Base-by-base conservation (phyloP, 2,888 invertebrate species). In the Thalpophila matura region DNA sequence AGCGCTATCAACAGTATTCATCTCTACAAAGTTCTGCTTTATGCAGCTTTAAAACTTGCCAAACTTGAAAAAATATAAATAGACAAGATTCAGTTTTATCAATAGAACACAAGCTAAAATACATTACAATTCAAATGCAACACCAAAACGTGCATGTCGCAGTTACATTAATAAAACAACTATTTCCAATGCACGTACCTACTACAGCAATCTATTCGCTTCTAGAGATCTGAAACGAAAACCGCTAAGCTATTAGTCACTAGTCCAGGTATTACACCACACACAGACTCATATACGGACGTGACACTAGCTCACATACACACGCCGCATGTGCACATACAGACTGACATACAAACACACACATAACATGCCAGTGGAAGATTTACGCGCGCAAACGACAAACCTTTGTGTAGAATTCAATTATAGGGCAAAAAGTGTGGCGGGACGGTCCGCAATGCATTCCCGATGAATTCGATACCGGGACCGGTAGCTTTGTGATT, bases 351-450 rank as follows among this genome's bases (percentile, higher is more conserved):
- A 29, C 26, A 14, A 4, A 37, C 14, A 35, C 24, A 54, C 26
- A 35, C 27, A 59, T 16, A 29, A 26, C 51, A 22, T 10, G 22
- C 6, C 45, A 26, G 56, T 20, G 31, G 40, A 50, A 71, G 70
- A 74, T 68, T 71, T 71, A 56, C 76, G 65, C 49, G 56, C 43
- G 47, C 60, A 43, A 55, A 61, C 66, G 58, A 66, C 72, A 66
- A 51, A 61, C 72, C 66, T 61, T 76, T 74, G 66, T 65, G 76
- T 57, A 57, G 61, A 58, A 74, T 76, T 72, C 77, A 71, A 74
- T 74, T 76, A 74, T 43, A 53, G 37, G 37, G 53, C 47, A 74
- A 71, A 74, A 74, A 74, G 58, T 58, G 53, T 49, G 33, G 33
- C 37, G 26, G 22, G 14, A 31, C 47, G 51, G 9, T 35, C 38